Percentiles rank a stretch among this genome's conserved stretches.
Conservation (phyloP, 2,888 invertebrate species). For the Balanococcus diminutus region DNA sequence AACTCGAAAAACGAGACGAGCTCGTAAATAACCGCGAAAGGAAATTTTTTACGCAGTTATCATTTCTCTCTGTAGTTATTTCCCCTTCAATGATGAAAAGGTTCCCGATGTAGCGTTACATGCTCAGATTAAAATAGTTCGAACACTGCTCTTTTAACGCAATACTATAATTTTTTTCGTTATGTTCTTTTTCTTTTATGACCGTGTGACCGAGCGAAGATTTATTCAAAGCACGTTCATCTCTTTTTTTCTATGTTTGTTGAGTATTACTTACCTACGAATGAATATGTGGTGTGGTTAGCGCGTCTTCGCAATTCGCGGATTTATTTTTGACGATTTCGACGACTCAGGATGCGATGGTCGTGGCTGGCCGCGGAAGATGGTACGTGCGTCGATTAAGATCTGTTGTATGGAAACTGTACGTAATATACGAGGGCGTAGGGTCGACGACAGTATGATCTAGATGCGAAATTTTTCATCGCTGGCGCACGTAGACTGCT, state of each 20-base stretch:
- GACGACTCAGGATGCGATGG: background rate
- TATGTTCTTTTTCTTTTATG: background rate
- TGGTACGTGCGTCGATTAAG: constrained; percentile 1
- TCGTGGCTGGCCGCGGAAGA: background rate
- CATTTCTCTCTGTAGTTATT: background rate
- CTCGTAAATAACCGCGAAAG: background rate
- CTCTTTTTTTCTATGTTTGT: background rate
- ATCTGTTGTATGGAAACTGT: background rate
- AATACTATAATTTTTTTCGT: background rate
- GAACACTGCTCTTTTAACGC: background rate
- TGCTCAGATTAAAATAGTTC: background rate
- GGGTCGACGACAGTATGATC: constrained; percentile 17
- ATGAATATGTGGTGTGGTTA: background rate
- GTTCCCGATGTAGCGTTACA: background rate
- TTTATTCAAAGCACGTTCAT: background rate
- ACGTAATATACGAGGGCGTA: background rate
- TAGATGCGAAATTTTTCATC: background rate
- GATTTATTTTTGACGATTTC: background rate
- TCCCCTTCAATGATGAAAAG: background rate
- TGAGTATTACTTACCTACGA: background rate
- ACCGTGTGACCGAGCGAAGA: constrained; percentile 15
- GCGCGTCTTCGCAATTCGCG: background rate
- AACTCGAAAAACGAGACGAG: background rate
- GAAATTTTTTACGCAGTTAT: background rate
- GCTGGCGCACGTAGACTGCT: background rate